Evolutionary conservation across 1,140 invertebrate genomes (phyloP).

Genomic region (Megathymus violae): DNA sequence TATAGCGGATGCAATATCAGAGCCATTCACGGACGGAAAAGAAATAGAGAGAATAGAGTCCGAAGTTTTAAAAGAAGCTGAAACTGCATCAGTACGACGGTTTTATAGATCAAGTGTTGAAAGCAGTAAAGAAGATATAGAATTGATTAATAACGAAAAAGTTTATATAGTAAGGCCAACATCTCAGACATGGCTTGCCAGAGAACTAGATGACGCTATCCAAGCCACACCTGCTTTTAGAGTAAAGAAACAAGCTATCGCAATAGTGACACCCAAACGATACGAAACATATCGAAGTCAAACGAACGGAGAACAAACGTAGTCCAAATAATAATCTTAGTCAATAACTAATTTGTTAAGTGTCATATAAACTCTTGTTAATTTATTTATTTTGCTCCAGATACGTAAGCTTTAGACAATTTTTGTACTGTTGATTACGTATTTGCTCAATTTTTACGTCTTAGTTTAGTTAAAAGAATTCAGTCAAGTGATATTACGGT

Average conservation of each 20-base stretch:
- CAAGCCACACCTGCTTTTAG: constrained; percentile 51
- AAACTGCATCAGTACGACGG: constrained; percentile 53
- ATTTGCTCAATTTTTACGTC: constrained; percentile 74
- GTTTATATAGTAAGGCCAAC: constrained; percentile 70
- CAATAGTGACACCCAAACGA: constrained; percentile 54
- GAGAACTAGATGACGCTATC: constrained; percentile 64
- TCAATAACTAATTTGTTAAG: constrained; percentile 65
- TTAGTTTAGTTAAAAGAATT: constrained; percentile 66
- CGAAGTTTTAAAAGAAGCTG: constrained; percentile 46
- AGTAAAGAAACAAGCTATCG: constrained; percentile 52
- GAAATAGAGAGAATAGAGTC: constrained; percentile 57
- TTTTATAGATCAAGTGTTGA: constrained; percentile 76
- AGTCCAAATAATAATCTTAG: constrained; percentile 58
- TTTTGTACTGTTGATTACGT: constrained; percentile 50
- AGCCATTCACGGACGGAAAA: constrained; percentile 63
- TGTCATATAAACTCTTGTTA: constrained; percentile 71
- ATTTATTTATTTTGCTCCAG: constrained; percentile 72
- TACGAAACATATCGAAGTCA: constrained; percentile 47
- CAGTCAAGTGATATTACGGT: constrained; percentile 83
- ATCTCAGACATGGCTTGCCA: constrained; percentile 50
- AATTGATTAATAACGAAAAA: constrained; percentile 67
- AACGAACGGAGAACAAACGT: constrained; percentile 55
- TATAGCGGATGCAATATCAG: constrained; percentile 43
- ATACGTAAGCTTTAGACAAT: constrained; percentile 56
- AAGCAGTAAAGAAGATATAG: constrained; percentile 49